phyloP scores from a whole-genome alignment of 2,888 invertebrate species.

The Cephus pulcher region DNA sequence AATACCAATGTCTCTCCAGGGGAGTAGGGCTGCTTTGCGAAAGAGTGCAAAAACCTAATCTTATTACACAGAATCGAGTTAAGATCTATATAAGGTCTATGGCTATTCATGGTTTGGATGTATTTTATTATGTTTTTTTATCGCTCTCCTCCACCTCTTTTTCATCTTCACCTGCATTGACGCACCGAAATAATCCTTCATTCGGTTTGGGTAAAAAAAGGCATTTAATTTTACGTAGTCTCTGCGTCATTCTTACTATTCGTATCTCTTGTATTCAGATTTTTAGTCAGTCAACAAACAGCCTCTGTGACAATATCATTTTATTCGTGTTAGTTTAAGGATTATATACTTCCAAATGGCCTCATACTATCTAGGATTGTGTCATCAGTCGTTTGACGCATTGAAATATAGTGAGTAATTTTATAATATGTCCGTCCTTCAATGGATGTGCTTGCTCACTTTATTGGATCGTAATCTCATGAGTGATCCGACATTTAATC shows the following conservation, averaged over 20 bases:
- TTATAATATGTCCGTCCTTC: background rate
- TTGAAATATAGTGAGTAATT: background rate
- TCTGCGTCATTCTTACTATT: background rate
- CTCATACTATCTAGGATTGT: too few species aligned
- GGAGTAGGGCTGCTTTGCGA: slow-evolving; percentile 20
- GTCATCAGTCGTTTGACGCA: background rate
- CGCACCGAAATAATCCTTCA: background rate
- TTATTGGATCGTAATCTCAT: background rate
- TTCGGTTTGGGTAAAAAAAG: background rate
- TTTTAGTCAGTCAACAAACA: background rate
- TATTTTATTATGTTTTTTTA: background rate
- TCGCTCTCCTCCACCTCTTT: background rate
- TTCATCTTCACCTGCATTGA: background rate
- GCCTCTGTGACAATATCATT: background rate
- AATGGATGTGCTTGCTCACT: background rate
- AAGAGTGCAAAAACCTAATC: slow-evolving; percentile 33
- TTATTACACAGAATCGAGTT: slow-evolving; percentile 40
- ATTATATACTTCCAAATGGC: background rate
- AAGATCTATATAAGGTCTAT: slow-evolving; percentile 28
- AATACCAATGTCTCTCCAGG: background rate
- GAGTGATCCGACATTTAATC: background rate
- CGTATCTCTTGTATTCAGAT: background rate
- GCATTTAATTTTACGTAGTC: background rate
- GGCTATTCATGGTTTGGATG: slow-evolving; percentile 8
- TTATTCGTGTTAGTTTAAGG: background rate